A percentile compares a stretch with the other conserved stretches of the same genome.
Evolutionary conservation across 2,888 invertebrate genomes (phyloP).

Genomic region (Hypomecis atomaria): DNA sequence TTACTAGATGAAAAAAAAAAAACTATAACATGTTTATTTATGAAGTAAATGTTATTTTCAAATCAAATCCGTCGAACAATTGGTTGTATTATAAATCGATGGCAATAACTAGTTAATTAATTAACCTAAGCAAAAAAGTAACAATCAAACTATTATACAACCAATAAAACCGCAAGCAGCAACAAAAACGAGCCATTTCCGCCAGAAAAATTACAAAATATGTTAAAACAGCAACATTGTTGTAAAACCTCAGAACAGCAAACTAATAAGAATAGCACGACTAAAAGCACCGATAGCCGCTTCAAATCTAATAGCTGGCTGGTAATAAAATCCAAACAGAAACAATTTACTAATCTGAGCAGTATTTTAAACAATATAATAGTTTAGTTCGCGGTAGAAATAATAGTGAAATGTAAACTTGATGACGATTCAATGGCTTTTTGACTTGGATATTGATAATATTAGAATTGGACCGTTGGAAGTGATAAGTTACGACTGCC

Average conservation of each 20-base stretch:
- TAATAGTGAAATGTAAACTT: conserved; percentile 31
- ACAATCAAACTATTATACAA: too few species aligned
- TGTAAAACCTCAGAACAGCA: conserved; percentile 3
- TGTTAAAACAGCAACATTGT: not conserved
- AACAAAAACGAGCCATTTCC: too few species aligned
- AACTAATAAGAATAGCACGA: conserved; percentile 21
- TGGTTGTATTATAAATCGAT: too few species aligned
- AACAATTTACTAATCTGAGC: conserved; percentile 37
- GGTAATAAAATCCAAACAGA: conserved; percentile 36
- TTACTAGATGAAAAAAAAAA: too few species aligned
- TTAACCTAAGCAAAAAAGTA: too few species aligned
- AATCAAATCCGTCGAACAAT: too few species aligned
- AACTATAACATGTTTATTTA: too few species aligned
- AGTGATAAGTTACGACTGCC: conserved; percentile 16
- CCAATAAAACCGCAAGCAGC: too few species aligned
- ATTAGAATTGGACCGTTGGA: conserved; percentile 10
- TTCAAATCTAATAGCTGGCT: conserved; percentile 25
- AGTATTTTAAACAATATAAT: conserved; percentile 41
- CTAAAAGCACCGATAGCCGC: conserved; percentile 28
- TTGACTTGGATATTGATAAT: conserved; percentile 28
- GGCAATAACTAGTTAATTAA: too few species aligned
- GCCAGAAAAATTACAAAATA: not conserved
- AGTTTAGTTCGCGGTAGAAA: conserved; percentile 24
- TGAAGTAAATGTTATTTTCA: too few species aligned
- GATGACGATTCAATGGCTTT: conserved; percentile 29